phyloP scores from a whole-genome alignment of 2,797 vertebrate species.

The Brachyrhaphis roseni region DNA sequence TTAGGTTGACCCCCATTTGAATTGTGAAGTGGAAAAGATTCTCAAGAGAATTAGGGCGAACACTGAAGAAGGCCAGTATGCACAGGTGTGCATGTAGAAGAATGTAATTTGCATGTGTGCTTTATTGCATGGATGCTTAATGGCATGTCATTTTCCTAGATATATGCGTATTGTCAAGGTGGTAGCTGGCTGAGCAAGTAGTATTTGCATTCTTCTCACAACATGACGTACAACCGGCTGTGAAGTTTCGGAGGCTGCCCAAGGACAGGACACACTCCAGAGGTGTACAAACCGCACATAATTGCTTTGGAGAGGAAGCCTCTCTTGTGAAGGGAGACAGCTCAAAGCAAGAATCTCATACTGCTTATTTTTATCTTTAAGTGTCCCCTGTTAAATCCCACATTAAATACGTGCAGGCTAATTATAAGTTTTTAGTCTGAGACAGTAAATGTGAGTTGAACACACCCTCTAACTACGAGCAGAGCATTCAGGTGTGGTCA shows the following conservation, averaged over 20 bases:
- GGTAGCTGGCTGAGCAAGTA: slow-evolving; percentile 66
- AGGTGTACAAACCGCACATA: slow-evolving; percentile 27
- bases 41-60: slow-evolving; percentile 51
- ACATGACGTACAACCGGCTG: slow-evolving; percentile 47
- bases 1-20: slow-evolving; percentile 66
- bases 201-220: slow-evolving; percentile 72
- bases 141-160: slow-evolving; percentile 59
- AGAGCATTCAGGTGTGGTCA: slow-evolving; percentile 69
- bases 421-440: slow-evolving; percentile 22
- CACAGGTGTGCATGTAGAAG: slow-evolving; percentile 17
- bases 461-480: slow-evolving; percentile 56
- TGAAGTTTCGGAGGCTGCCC: slow-evolving; percentile 48
- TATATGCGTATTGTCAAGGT: slow-evolving; percentile 55
- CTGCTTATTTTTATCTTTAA: slow-evolving; percentile 9
- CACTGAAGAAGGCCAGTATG: slow-evolving; percentile 34
- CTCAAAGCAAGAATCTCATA: slow-evolving; percentile 13
- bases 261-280: slow-evolving; percentile 42
- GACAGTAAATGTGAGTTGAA: slow-evolving; percentile 35
- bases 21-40: slow-evolving; percentile 54
- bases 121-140: slow-evolving; percentile 8
- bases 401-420: slow-evolving; percentile 14
- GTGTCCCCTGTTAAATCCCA: slow-evolving; percentile 15
- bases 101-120: neutral
- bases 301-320: slow-evolving; percentile 19
- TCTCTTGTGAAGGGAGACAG: slow-evolving; percentile 16